These are phyloP conservation scores for Cyclophora punctaria DNA, from an alignment of 2,888 invertebrate genomes.

Conservation along the genomic window DNA sequence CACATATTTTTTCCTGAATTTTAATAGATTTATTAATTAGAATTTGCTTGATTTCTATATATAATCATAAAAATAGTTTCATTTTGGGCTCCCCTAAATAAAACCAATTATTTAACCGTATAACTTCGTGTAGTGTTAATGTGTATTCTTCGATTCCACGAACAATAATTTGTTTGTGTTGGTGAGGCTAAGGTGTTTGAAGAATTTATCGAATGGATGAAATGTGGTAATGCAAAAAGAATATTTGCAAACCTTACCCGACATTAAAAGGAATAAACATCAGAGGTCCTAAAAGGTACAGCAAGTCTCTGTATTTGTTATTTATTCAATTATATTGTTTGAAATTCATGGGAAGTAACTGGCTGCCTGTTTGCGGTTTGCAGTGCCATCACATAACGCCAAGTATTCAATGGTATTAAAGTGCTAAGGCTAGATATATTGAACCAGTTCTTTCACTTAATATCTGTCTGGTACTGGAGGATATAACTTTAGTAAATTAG, in stretches of 20 bases:
- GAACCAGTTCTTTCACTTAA: constrained; percentile 33
- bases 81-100: not conserved
- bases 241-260: constrained; percentile 28
- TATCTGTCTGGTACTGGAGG: constrained; percentile 32
- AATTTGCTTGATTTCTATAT: not conserved
- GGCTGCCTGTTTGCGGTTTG: constrained; percentile 55
- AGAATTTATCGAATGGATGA: constrained; percentile 44
- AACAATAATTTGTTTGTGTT: constrained; percentile 61
- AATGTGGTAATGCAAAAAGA: constrained; percentile 56
- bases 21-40: constrained; percentile 10
- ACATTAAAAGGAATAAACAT: constrained; percentile 5
- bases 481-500: constrained; percentile 34
- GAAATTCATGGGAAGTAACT: constrained; percentile 40
- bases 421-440: constrained; percentile 31
- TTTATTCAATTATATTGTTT: constrained; percentile 6
- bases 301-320: no score
- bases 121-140: constrained; percentile 22
- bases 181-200: constrained; percentile 41
- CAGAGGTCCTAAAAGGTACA: no score
- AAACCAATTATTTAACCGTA: not conserved
- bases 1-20: constrained; percentile 37
- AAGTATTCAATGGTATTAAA: constrained; percentile 37
- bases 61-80: not conserved
- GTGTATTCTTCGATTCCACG: constrained; percentile 38
- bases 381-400: constrained; percentile 49